These are phyloP conservation scores for Porphyrio hochstetteri DNA, from an alignment of 2,113 vertebrate genomes.

Conservation along the genomic window DNA sequence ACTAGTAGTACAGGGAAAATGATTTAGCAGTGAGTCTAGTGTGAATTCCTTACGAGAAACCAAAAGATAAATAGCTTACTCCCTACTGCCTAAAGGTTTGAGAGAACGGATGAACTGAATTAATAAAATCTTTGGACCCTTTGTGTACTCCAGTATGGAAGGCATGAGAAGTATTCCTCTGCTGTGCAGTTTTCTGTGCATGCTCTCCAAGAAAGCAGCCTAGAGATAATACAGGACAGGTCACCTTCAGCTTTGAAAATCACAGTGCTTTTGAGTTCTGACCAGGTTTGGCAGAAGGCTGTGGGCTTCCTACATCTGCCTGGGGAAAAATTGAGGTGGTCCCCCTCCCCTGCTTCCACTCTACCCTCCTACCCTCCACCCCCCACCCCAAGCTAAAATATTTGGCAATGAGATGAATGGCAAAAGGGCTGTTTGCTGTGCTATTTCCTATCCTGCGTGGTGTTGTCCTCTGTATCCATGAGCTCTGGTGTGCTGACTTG, in stretches of 20 bases:
- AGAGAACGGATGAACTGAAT: conserved; percentile 23
- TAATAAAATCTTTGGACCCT: conserved; percentile 60
- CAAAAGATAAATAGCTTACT: conserved; percentile 66
- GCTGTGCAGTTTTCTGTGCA: background rate
- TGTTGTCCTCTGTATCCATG: background rate
- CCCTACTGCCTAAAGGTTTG: conserved; percentile 60
- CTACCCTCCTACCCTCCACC: too few relatives aligned
- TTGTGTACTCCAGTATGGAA: conserved; percentile 32
- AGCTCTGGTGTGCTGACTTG: background rate
- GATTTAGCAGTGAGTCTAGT: conserved; percentile 64
- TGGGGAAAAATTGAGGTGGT: background rate
- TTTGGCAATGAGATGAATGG: background rate
- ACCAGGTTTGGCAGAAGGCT: background rate
- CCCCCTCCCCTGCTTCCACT: too few relatives aligned
- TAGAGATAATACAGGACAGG: background rate
- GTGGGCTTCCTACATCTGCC: background rate
- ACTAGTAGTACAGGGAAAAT: conserved; percentile 68
- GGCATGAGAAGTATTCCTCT: conserved; percentile 37
- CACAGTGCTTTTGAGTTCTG: background rate
- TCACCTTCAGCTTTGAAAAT: background rate
- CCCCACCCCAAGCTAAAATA: fast-evolving
- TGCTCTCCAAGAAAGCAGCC: background rate
- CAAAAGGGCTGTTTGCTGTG: background rate
- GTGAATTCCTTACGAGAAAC: conserved; percentile 71
- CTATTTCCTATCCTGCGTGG: background rate